Base-by-base conservation (phyloP, 1,140 invertebrate genomes). In the Orchestia grillus region DNA sequence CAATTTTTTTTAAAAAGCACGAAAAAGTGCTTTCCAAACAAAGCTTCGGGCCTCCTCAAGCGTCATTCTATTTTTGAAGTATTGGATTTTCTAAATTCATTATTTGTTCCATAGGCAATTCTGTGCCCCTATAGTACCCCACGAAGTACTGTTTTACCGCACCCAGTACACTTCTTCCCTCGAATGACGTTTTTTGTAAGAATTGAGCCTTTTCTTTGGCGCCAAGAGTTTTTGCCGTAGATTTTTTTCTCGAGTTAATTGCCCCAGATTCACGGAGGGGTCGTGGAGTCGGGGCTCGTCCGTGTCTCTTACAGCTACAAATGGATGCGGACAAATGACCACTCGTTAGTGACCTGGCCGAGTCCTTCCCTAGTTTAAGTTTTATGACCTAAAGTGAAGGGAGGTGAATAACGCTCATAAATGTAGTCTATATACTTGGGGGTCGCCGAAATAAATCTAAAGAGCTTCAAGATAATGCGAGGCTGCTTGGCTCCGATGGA, bases 341-440 rank as follows among this genome's bases (percentile, higher is more conserved):
- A 44, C 88, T 90, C 88, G 88, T 90, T 90, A 90, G 88, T 90
- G 88, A 90, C n/a, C 88, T 11, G 28, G 43, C 88, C 43, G 41
- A 90, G n/a, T 90, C n/a, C 88, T 90, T 90, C 43, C 88, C 88
- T 90, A 90, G 28, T 90, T 90, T 41, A 90, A 41, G 16, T 94
- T 94, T 94, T 94, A 94, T 94, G 92, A 45, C 40, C 92, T 15
- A 28, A 45, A 94, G 92, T 94, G 92, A 94, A 94, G 92, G 92
- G 92, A 94, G 44, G 4, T 42, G 88, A 90, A 90, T 90, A 44
- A 90, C 88, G 88, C n/a, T 41, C 43, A 42, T 90, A 90, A 90
- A 90, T 90, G 88, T 44, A 90, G 62, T 44, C 88, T 43, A 90
- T 90, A 90, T 90, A 90, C 88, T 90, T 44, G 41, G 36, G n/a